phyloP scores from a whole-genome alignment of 92 coral and sea anemone species.

The Paramuricea clavata region DNA sequence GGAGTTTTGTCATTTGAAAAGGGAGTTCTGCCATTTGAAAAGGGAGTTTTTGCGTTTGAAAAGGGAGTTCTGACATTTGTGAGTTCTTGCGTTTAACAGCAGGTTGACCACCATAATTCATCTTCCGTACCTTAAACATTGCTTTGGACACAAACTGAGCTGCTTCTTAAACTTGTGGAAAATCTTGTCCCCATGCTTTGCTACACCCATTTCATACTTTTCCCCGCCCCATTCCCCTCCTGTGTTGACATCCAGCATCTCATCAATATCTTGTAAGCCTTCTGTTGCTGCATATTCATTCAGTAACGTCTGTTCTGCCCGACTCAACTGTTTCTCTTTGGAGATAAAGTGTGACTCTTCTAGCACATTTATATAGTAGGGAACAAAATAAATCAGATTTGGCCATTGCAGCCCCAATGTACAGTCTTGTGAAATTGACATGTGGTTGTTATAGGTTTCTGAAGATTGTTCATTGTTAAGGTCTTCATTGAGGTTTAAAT shows the following conservation, averaged over 20 bases:
- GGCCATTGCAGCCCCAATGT: too few relatives aligned
- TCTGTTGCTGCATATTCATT: constrained; percentile 75
- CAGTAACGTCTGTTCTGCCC: constrained; percentile 79
- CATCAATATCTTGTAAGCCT: constrained; percentile 59
- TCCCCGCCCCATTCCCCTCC: constrained; percentile 58
- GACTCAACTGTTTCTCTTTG: constrained; percentile 41
- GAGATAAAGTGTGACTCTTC: constrained; percentile 48
- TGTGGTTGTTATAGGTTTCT: not conserved
- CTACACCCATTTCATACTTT: constrained; percentile 74
- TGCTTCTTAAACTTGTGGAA: constrained; percentile 86
- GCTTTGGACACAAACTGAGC: constrained; percentile 77
- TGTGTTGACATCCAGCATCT: constrained; percentile 31
- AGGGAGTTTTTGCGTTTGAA: too few relatives aligned
- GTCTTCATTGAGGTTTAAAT: not conserved
- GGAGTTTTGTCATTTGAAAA: too few relatives aligned
- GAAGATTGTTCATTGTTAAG: not conserved
- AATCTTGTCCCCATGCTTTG: constrained; percentile 84
- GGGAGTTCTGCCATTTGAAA: too few relatives aligned
- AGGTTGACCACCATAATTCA: too few relatives aligned
- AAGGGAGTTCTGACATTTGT: too few relatives aligned
- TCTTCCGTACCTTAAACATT: constrained; percentile 83
- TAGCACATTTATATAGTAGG: constrained; percentile 79
- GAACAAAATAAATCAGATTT: constrained; percentile 50
- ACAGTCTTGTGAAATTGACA: not conserved
- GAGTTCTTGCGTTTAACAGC: too few relatives aligned